These are phyloP conservation scores for Crocodylus rhombifer DNA, from an alignment of 2,797 vertebrate genomes.

Conservation along the genomic window DNA sequence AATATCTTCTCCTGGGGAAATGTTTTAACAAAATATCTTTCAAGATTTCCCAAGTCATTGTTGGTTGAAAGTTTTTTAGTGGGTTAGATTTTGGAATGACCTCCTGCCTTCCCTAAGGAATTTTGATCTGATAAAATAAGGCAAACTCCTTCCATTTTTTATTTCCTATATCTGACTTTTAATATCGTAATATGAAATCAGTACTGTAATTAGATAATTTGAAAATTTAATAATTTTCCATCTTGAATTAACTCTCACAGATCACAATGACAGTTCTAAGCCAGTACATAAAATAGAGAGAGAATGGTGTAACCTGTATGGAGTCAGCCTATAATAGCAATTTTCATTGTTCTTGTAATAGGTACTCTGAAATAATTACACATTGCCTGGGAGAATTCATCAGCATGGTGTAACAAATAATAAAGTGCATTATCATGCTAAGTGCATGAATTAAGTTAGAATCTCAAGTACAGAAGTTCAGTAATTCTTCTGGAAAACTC, in stretches of 20 bases:
- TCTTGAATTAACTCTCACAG: constrained; percentile 65
- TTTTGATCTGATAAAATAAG: constrained; percentile 24
- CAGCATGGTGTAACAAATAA: constrained; percentile 72
- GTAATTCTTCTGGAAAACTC: constrained; percentile 57
- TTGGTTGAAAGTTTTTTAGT: not conserved
- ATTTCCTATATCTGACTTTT: constrained; percentile 16
- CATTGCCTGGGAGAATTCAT: constrained; percentile 73
- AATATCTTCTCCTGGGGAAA: not conserved
- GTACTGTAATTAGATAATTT: constrained; percentile 69
- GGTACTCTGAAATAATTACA: constrained; percentile 75
- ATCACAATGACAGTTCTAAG: constrained; percentile 51
- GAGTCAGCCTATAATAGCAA: constrained; percentile 53
- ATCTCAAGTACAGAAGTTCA: constrained; percentile 60
- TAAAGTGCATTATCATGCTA: constrained; percentile 63
- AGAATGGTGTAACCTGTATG: constrained; percentile 1
- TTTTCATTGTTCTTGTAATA: constrained; percentile 75
- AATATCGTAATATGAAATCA: constrained; percentile 56
- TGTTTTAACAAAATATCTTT: not conserved
- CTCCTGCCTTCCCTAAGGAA: not conserved
- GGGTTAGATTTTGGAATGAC: not conserved
- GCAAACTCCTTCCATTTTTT: constrained; percentile 21
- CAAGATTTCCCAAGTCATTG: not conserved
- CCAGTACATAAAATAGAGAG: constrained; percentile 28
- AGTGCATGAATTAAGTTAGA: constrained; percentile 73
- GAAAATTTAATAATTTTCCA: constrained; percentile 74